Percentiles rank a stretch among this genome's conserved stretches.
Evolutionary conservation across 2,888 invertebrate genomes (phyloP).

Genomic region (Synergus japonicus): DNA sequence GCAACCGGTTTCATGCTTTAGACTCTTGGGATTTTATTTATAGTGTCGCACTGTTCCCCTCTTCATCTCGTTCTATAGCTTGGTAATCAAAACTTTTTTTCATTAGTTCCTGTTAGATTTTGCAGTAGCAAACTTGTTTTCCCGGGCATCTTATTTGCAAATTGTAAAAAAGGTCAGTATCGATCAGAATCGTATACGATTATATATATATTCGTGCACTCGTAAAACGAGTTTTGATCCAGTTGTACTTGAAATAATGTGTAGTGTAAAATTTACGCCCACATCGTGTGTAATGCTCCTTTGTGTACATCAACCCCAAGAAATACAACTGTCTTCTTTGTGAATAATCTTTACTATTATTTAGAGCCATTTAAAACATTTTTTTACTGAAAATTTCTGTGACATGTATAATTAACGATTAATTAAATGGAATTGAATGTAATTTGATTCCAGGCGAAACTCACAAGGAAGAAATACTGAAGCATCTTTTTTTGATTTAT

Average conservation of each 20-base stretch:
- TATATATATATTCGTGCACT: background rate
- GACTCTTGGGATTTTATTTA: too few species aligned
- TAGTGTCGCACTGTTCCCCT: too few species aligned
- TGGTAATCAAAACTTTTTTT: background rate
- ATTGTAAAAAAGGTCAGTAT: background rate
- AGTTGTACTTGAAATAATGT: background rate
- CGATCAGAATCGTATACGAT: background rate
- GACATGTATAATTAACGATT: too few species aligned
- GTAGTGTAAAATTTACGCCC: too few species aligned
- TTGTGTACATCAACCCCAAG: background rate
- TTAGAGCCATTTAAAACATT: too few species aligned
- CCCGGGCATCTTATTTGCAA: background rate
- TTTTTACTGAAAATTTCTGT: too few species aligned
- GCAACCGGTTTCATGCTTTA: too few species aligned
- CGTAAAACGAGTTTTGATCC: constrained; percentile 7
- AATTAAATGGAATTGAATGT: too few species aligned
- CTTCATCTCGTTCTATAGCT: background rate
- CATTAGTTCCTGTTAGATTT: background rate
- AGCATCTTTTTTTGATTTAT: too few species aligned
- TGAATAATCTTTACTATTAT: too few species aligned
- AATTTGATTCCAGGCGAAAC: too few species aligned
- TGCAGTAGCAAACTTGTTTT: background rate
- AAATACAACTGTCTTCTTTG: background rate
- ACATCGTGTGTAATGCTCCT: background rate
- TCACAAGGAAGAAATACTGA: too few species aligned